Evolutionary conservation across 2,113 vertebrate species (phyloP).

Genomic region (Hippolais icterina): DNA sequence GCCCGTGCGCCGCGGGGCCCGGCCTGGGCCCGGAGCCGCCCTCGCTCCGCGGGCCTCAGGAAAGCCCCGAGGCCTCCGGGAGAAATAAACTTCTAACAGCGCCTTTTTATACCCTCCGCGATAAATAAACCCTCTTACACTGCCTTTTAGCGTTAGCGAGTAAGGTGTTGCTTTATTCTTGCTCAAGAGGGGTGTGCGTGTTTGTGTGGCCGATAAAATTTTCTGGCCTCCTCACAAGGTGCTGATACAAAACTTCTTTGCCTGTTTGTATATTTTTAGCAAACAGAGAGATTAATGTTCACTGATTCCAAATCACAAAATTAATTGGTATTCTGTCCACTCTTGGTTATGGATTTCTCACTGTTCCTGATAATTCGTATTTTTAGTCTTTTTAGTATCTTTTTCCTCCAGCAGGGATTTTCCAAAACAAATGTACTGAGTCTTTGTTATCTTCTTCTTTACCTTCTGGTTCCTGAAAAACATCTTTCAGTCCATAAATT

Average conservation of each 20-base stretch:
- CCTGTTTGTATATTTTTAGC: neutral
- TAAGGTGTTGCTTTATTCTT: rapidly evolving
- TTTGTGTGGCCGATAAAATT: neutral
- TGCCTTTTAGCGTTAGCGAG: neutral
- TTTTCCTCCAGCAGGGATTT: neutral
- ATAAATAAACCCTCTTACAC: rapidly evolving
- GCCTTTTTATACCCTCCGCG: neutral
- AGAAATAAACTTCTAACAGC: neutral
- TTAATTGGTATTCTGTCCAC: neutral
- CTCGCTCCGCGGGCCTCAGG: rapidly evolving
- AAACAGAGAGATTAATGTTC: neutral
- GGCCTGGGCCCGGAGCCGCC: neutral
- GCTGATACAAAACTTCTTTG: neutral
- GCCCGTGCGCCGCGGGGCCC: neutral
- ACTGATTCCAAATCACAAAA: neutral
- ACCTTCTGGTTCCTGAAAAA: neutral
- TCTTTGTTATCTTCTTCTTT: neutral
- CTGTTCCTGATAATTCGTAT: rapidly evolving
- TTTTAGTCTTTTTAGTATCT: neutral
- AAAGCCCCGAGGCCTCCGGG: rapidly evolving
- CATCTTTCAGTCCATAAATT: neutral
- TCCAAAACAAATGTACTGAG: neutral
- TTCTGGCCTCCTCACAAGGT: rapidly evolving
- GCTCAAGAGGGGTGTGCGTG: neutral
- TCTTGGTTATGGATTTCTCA: neutral